phyloP scores from a whole-genome alignment of 1,140 invertebrate genomes.

The Ctenoplectra terminalis region DNA sequence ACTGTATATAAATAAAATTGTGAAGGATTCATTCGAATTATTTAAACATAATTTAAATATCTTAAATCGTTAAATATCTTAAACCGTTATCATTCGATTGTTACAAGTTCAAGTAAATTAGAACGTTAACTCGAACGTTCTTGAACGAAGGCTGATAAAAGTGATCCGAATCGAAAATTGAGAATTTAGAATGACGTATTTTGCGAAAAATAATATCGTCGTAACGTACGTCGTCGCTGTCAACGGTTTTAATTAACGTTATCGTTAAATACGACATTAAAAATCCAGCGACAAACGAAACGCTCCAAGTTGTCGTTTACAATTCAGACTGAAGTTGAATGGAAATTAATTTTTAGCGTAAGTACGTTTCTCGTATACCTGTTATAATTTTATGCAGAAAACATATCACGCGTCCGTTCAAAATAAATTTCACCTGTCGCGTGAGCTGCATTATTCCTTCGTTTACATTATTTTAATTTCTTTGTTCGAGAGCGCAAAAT shows the following conservation, averaged over 20 bases:
- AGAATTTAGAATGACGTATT: not conserved
- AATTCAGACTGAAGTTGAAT: not conserved
- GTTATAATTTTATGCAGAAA: not conserved
- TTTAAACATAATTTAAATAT: too few relatives aligned
- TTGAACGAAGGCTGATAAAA: too few relatives aligned
- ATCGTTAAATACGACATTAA: not conserved
- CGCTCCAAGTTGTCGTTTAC: not conserved
- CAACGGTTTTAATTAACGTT: slow-evolving; percentile 15
- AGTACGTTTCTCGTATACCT: too few relatives aligned
- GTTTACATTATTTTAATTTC: not conserved
- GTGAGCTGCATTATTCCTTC: not conserved
- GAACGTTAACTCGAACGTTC: too few relatives aligned
- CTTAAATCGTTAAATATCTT: too few relatives aligned
- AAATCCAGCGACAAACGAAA: not conserved
- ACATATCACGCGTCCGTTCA: not conserved
- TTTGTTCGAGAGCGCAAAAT: too few relatives aligned
- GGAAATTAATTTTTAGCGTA: slow-evolving; percentile 16
- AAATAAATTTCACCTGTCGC: not conserved
- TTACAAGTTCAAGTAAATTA: not conserved
- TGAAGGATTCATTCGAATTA: too few relatives aligned
- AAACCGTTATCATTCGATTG: too few relatives aligned
- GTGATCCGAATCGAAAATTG: not conserved
- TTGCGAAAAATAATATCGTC: not conserved
- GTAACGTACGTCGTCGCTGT: not conserved
- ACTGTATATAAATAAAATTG: too few relatives aligned